Evolutionary conservation across 2,797 vertebrate genomes (phyloP).

Genomic region (Enteromius radiatus): DNA sequence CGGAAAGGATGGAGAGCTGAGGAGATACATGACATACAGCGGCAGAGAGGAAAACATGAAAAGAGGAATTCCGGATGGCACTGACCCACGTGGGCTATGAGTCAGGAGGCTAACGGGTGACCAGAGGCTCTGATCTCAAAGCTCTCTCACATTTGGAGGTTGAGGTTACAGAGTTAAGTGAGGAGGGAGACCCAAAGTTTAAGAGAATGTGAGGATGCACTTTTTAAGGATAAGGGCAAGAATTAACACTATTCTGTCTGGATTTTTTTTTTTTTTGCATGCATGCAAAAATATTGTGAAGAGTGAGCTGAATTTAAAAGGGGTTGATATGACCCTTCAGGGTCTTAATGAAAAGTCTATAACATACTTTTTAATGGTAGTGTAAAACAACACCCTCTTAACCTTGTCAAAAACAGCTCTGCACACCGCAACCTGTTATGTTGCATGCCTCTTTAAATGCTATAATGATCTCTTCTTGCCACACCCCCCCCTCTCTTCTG

Average conservation of each 20-base stretch:
- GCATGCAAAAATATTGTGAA: background rate
- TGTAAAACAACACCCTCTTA: no score
- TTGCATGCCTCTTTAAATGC: no score
- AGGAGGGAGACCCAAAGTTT: slow-evolving; percentile 1
- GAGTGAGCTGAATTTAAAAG: background rate
- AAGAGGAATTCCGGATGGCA: slow-evolving; percentile 30
- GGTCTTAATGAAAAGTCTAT: no score
- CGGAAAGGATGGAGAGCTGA: slow-evolving; percentile 24
- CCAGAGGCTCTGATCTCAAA: slow-evolving; percentile 30
- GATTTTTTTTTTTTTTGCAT: background rate
- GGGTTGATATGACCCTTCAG: no score
- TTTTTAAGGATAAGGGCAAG: background rate
- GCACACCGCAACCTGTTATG: no score
- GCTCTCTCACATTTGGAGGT: background rate
- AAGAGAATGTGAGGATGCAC: background rate
- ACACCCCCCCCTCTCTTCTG: no score
- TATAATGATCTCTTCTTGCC: no score
- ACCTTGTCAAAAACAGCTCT: no score
- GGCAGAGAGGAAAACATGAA: slow-evolving; percentile 6
- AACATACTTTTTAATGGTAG: no score
- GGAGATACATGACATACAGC: slow-evolving; percentile 22
- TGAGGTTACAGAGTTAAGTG: background rate
- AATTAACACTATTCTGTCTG: background rate
- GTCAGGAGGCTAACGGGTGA: slow-evolving; percentile 12
- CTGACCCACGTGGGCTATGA: slow-evolving; percentile 27